Evolutionary conservation across 1,140 invertebrate genomes (phyloP), one percentile per base, ranked within the genome.

Genomic region (Camponotus floridanus): DNA sequence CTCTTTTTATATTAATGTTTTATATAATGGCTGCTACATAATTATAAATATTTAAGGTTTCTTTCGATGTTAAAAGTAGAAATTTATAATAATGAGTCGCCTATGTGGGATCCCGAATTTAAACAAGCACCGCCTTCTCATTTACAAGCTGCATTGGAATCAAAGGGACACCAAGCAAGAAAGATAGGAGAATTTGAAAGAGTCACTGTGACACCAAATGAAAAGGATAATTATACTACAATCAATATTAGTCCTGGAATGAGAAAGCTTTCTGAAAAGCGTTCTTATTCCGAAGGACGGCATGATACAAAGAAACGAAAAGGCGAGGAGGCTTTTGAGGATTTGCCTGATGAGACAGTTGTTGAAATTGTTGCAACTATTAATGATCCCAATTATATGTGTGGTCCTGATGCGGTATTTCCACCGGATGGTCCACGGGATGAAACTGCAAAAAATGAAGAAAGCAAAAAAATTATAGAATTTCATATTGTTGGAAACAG

Each of bases 401-500:
- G 97, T 68, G 98, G 97, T 13, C 97, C 97, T 7, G 97, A 98
- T 92, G 97, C 97, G 1, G 94, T 98, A 2, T 98, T 98, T 92
- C 97, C 97, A 80, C 98, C 98, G 62, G 97, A 98, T 94, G 97
- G 97, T 3, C 98, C 98, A 0, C 96, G 98, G 73, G 98, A 99
- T 93, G 98, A 99, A 92, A 97, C 97, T 13, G 98, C 99, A 0
- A 98, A 99, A 92, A 95, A 97, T n/a, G 98, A 99, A 93, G 99
- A 99, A 94, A 96, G 97, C 61, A 96, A 97, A 74, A 98, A 98
- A 65, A 96, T 98, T 18, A 99, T 99, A 18, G 97, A 98, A 92
- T 99, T 99, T 93, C 98, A 99, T 90, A 97, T 99, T 1, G 97
- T 99, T 71, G 98, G 98, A 0, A 99, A 99, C 95, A 98, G 98